Conservation (phyloP, 2,888 invertebrate genomes). For the Erpobdella octoculata region DNA sequence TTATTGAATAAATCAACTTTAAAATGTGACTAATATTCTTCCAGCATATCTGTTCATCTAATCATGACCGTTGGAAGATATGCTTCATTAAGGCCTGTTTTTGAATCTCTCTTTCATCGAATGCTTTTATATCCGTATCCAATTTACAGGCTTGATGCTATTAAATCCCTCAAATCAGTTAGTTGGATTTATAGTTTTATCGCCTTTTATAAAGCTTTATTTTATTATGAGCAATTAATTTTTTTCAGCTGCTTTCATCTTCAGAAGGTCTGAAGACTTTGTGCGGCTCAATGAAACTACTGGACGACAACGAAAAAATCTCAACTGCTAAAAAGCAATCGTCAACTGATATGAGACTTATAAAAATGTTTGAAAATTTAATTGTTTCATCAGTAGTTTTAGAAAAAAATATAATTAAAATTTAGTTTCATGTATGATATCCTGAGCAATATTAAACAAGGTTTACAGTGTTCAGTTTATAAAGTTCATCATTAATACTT, state of each 20-base stretch:
- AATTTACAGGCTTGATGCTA: conserved; percentile 72
- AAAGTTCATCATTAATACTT: too few relatives aligned
- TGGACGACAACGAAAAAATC: conserved; percentile 41
- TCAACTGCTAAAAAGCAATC: conserved; percentile 18
- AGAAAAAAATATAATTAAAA: too few relatives aligned
- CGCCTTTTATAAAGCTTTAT: background rate
- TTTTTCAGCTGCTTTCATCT: conserved; percentile 61
- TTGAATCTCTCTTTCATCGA: conserved; percentile 85
- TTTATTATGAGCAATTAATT: background rate
- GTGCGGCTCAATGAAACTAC: conserved; percentile 58
- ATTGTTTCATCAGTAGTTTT: too few relatives aligned
- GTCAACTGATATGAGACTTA: conserved; percentile 35
- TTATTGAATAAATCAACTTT: background rate
- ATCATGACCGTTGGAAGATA: conserved; percentile 79
- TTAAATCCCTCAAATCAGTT: conserved; percentile 61
- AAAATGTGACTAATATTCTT: conserved; percentile 37
- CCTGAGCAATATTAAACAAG: too few relatives aligned
- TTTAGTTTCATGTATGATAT: too few relatives aligned
- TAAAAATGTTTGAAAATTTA: conserved; percentile 52
- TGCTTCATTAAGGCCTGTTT: conserved; percentile 70
- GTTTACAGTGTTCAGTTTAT: too few relatives aligned
- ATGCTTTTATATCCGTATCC: conserved; percentile 82
- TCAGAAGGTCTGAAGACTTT: conserved; percentile 72
- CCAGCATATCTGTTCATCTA: conserved; percentile 77
- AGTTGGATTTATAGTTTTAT: background rate